A percentile compares a stretch with the other conserved stretches of the same genome.
Conservation (phyloP, 2,797 vertebrate species). For the Sebastes paucispinis region DNA sequence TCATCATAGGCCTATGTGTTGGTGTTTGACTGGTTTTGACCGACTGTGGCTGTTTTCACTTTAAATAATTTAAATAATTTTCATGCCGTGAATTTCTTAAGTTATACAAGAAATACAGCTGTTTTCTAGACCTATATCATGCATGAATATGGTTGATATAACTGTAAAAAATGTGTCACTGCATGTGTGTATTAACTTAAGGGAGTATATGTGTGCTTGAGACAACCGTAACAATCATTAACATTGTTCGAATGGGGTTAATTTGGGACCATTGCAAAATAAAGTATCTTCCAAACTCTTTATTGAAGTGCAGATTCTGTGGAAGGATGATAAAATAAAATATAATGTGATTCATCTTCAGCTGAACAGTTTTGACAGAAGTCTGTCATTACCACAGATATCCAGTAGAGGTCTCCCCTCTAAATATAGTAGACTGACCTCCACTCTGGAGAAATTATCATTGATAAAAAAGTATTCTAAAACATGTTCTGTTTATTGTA, state of each 20-base stretch:
- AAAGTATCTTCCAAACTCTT: neutral
- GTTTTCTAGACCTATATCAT: neutral
- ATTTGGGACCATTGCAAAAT: neutral
- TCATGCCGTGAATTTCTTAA: neutral
- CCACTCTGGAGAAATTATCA: neutral
- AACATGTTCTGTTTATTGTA: neutral
- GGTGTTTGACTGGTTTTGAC: neutral
- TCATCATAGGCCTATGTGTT: neutral
- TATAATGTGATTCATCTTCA: neutral
- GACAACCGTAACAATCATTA: neutral
- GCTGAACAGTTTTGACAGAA: neutral
- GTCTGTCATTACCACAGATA: neutral
- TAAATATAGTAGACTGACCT: neutral
- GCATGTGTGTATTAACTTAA: neutral
- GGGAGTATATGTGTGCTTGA: neutral
- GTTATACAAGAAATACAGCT: neutral
- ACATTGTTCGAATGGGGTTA: neutral
- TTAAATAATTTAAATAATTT: neutral
- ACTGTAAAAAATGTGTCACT: neutral
- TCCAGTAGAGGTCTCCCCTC: slow-evolving; percentile 46
- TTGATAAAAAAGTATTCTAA: neutral
- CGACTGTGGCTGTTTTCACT: neutral
- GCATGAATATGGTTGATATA: too few species aligned
- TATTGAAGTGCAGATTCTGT: neutral
- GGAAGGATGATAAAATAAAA: neutral